phyloP scores from a whole-genome alignment of 2,888 invertebrate genomes.

The Tipula unca region DNA sequence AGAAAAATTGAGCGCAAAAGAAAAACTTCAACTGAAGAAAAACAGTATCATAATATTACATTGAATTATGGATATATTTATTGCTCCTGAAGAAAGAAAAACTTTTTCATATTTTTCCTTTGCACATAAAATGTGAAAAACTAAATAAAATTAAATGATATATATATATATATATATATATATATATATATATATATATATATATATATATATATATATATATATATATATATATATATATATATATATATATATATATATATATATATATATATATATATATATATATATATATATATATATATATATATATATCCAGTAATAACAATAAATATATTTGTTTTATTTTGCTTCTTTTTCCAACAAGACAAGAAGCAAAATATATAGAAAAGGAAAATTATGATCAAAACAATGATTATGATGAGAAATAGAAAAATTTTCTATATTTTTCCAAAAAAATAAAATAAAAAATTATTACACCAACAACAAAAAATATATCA shows the following conservation, averaged over 20 bases:
- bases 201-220: not conserved
- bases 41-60: conserved; percentile 19
- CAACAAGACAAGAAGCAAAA: not conserved
- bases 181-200: not conserved
- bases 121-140: not conserved
- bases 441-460: not conserved
- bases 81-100: conserved; percentile 16
- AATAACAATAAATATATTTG: not conserved
- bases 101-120: not conserved
- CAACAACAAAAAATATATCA: not conserved
- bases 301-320: not conserved
- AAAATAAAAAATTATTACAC: too few species aligned
- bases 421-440: not conserved
- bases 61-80: conserved; percentile 17
- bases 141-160: not conserved
- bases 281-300: not conserved
- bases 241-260: not conserved
- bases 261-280: not conserved
- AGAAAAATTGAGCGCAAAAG: conserved; percentile 10
- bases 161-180: not conserved
- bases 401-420: conserved; percentile 8
- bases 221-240: not conserved
- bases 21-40: not conserved
- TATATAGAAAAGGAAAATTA: conserved; percentile 1
- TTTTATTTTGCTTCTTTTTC: not conserved